Conservation (phyloP, 1,140 invertebrate genomes). For the Thrips palmi region DNA sequence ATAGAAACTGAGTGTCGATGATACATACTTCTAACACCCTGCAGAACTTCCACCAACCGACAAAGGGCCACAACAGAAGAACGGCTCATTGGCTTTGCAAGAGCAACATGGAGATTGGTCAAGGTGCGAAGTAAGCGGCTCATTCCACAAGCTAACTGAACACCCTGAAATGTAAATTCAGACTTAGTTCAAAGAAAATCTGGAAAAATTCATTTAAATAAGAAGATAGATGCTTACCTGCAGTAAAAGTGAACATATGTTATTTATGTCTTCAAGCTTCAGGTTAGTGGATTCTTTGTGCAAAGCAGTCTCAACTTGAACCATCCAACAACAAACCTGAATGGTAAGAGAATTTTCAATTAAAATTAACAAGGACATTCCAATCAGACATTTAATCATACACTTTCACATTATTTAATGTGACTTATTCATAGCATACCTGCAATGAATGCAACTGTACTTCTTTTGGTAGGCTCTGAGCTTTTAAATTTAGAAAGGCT, state of each 20-base stretch:
- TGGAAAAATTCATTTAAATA: neutral
- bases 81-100: constrained; percentile 60
- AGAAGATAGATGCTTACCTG: constrained; percentile 14
- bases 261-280: constrained; percentile 37
- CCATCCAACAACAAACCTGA: constrained; percentile 34
- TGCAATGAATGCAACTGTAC: constrained; percentile 27
- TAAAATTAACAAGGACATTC: constrained; percentile 5
- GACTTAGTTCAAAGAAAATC: neutral
- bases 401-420: neutral
- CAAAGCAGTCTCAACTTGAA: constrained; percentile 35
- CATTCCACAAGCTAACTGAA: constrained; percentile 39
- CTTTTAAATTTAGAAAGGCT: constrained; percentile 34
- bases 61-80: constrained; percentile 56
- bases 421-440: constrained; percentile 18
- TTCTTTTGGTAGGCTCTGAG: constrained; percentile 37
- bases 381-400: too few species aligned
- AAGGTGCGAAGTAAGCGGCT: constrained; percentile 41
- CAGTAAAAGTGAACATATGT: constrained; percentile 32
- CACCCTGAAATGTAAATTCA: constrained; percentile 31
- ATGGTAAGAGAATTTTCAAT: constrained; percentile 13
- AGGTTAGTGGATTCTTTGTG: constrained; percentile 30
- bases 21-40: constrained; percentile 47
- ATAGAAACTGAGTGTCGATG: constrained; percentile 35
- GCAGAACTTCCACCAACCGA: constrained; percentile 62
- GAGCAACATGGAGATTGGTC: constrained; percentile 62